These are phyloP conservation scores for Pachycephala philippinensis DNA, from an alignment of 2,113 vertebrate genomes.

Conservation along the genomic window DNA sequence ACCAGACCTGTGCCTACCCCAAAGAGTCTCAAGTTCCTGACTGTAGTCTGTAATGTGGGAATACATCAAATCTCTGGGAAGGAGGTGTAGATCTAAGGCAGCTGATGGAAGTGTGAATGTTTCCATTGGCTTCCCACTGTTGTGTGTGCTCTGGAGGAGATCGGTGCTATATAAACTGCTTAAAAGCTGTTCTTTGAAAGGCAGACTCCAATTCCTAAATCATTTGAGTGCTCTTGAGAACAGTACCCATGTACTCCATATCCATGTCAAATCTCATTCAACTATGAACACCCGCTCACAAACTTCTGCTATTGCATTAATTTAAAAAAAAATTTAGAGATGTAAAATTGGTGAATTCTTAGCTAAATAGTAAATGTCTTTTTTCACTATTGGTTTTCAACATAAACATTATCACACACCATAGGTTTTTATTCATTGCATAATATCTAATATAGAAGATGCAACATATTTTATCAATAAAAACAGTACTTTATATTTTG, in stretches of 20 bases:
- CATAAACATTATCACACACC: background rate
- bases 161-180: background rate
- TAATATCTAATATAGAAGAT: background rate
- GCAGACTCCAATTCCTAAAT: background rate
- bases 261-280: background rate
- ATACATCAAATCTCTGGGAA: background rate
- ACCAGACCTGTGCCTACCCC: background rate
- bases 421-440: background rate
- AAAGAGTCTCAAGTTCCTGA: background rate
- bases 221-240: background rate
- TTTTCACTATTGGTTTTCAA: background rate
- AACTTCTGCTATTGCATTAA: background rate
- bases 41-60: background rate
- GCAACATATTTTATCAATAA: constrained; percentile 6
- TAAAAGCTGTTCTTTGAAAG: background rate
- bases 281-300: background rate
- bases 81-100: background rate
- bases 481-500: background rate
- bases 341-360: background rate
- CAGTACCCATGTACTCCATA: background rate
- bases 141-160: background rate
- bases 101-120: background rate
- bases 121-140: background rate
- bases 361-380: background rate
- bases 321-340: background rate